Base-by-base conservation (phyloP, 1,140 invertebrate genomes). In the Onthophagus taurus region DNA sequence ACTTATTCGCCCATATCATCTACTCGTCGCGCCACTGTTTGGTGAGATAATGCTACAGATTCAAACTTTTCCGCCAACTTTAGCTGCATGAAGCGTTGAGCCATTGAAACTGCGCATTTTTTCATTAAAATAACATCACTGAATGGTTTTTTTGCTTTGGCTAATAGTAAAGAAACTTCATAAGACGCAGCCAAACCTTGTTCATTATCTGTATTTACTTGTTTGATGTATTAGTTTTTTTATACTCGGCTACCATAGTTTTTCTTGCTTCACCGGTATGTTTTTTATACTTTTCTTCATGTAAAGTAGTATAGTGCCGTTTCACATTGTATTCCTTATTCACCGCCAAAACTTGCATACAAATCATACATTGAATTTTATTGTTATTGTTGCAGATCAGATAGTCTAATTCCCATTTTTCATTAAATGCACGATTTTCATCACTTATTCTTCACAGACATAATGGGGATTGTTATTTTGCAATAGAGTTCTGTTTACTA, bases 1-100 rank as follows among this genome's bases (percentile, higher is more conserved):
- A 52, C 31, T 42, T 46, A 29, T 23, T 46, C 37, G n/a, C n/a
- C n/a, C 7, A 36, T 41, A 51, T 14, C 30, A 46, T 44, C 37
- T 18, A 46, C 31, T 37, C 35, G 35, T 37, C 36, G 16, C 31
- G 42, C 19, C 18, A 42, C 20, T 19, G 37, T 46, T 46, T 42
- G 44, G 26, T 46, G 18, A n/a, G 37, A 46, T 26, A 42, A 24
- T 47, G 44, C n/a, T n/a, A n/a, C n/a, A 34, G 38, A 42, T 33
- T 33, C 31, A 8, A 33, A 33, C 6, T 34, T 34, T 34, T 34
- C 14, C 31, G 31, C 8, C 14, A 34, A 34, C 13, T 34, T 34
- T 34, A 7, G 31, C 14, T 34, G 8, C 8, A 34, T 34, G 13
- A 34, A 34, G 7, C 7, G 14, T 34, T 34, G 8, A 7, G 24